Evolutionary conservation across 2,888 invertebrate genomes (phyloP).

Genomic region (Leptinotarsa rubiginosa): DNA sequence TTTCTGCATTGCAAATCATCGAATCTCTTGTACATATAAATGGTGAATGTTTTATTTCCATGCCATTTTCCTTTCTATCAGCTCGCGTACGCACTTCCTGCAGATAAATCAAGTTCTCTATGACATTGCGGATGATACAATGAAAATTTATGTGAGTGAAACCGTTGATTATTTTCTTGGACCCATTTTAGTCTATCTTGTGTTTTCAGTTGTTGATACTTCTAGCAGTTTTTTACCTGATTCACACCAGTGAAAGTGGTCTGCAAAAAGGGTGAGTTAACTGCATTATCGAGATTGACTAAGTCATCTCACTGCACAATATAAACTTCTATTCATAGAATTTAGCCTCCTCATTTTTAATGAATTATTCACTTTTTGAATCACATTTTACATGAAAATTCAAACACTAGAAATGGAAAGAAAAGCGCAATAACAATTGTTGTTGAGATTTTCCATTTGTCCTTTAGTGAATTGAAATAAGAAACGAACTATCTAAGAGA

Average conservation of each 20-base stretch:
- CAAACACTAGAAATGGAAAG: too few relatives aligned
- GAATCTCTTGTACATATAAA: constrained; percentile 35
- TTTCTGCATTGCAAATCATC: constrained; percentile 45
- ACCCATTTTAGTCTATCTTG: not conserved
- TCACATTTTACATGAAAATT: too few relatives aligned
- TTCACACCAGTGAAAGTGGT: constrained; percentile 9
- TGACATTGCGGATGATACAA: constrained; percentile 23
- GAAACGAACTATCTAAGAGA: too few relatives aligned
- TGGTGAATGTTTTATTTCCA: constrained; percentile 19
- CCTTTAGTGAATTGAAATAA: too few relatives aligned
- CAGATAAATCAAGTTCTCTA: not conserved
- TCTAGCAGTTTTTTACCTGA: constrained; percentile 22
- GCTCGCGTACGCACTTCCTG: constrained; percentile 2
- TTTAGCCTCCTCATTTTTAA: not conserved
- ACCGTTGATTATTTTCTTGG: not conserved
- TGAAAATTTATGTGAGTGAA: constrained; percentile 36
- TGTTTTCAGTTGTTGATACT: constrained; percentile 32
- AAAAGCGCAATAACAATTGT: too few relatives aligned
- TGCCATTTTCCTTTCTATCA: constrained; percentile 23
- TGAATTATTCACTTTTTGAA: too few relatives aligned
- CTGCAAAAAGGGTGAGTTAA: constrained; percentile 3
- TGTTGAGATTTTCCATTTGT: too few relatives aligned
- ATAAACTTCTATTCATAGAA: not conserved
- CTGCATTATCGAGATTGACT: not conserved
- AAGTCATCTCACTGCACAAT: not conserved